Evolutionary conservation across 2,888 invertebrate species (phyloP).

Genomic region (Oscheius sp.): DNA sequence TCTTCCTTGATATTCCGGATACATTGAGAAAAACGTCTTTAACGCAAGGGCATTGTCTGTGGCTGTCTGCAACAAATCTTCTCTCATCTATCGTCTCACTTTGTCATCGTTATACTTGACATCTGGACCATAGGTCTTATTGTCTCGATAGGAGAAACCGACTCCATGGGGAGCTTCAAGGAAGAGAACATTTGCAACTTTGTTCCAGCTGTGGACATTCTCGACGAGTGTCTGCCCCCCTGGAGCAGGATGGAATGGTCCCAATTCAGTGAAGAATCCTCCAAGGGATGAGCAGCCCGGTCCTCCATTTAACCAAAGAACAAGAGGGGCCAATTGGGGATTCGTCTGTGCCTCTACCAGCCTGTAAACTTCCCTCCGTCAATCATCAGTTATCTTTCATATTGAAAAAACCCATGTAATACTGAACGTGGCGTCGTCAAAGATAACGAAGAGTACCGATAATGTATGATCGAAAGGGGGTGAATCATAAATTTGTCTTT

Average conservation of each 20-base stretch:
- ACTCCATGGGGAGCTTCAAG: slow-evolving; percentile 74
- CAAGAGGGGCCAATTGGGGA: slow-evolving; percentile 71
- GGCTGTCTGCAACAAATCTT: slow-evolving; percentile 67
- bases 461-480: too few relatives aligned
- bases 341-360: slow-evolving; percentile 71
- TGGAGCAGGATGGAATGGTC: slow-evolving; percentile 69
- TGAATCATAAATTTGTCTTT: too few relatives aligned
- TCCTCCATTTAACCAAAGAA: slow-evolving; percentile 72
- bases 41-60: slow-evolving; percentile 72
- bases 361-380: slow-evolving; percentile 66
- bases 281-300: slow-evolving; percentile 73
- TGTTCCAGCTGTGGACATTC: slow-evolving; percentile 68
- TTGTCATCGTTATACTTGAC: slow-evolving; percentile 53
- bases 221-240: slow-evolving; percentile 54
- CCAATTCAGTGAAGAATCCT: slow-evolving; percentile 71
- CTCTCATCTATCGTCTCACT: slow-evolving; percentile 1
- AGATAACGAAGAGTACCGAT: too few relatives aligned
- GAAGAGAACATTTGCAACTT: slow-evolving; percentile 73
- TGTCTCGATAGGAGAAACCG: slow-evolving; percentile 72
- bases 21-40: slow-evolving; percentile 72
- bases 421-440: not conserved
- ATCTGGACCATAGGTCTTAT: slow-evolving; percentile 49
- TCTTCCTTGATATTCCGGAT: slow-evolving; percentile 71
- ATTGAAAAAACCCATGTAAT: not conserved
- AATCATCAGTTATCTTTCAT: too few relatives aligned